phyloP scores from a whole-genome alignment of 2,113 vertebrate species.

The Anas platyrhynchos region DNA sequence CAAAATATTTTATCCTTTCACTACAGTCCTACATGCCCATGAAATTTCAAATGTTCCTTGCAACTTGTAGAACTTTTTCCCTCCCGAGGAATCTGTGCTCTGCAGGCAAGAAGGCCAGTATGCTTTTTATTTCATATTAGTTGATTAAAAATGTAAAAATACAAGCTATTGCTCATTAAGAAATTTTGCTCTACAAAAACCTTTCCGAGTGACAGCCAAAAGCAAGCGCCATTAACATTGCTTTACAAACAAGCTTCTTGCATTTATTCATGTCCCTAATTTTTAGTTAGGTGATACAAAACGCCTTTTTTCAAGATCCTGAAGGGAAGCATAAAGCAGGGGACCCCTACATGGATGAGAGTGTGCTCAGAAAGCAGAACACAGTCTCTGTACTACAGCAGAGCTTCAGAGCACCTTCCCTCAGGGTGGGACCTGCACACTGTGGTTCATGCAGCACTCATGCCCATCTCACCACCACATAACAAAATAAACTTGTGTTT shows the following conservation, averaged over 20 bases:
- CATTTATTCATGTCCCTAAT: fast-evolving
- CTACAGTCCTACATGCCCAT: background rate
- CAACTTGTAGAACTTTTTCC: background rate
- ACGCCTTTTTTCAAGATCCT: background rate
- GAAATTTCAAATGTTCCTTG: background rate
- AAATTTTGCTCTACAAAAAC: background rate
- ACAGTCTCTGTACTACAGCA: background rate
- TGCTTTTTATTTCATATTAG: background rate
- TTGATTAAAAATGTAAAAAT: background rate
- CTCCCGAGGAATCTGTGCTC: background rate
- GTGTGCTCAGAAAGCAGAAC: fast-evolving
- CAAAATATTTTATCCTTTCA: background rate
- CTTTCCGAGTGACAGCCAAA: background rate
- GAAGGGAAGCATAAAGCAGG: background rate
- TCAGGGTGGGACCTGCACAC: background rate
- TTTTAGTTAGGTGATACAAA: background rate
- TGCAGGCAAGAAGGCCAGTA: background rate
- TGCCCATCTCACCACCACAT: background rate
- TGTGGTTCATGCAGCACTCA: background rate
- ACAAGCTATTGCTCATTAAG: background rate
- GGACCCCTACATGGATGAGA: background rate
- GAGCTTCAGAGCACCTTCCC: background rate
- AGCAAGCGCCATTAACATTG: background rate
- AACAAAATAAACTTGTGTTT: background rate
- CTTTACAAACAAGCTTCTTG: background rate